Evolutionary conservation across 1,140 invertebrate genomes (phyloP), one percentile per base, ranked within the genome.

Genomic region (Trichonephila clavata): DNA sequence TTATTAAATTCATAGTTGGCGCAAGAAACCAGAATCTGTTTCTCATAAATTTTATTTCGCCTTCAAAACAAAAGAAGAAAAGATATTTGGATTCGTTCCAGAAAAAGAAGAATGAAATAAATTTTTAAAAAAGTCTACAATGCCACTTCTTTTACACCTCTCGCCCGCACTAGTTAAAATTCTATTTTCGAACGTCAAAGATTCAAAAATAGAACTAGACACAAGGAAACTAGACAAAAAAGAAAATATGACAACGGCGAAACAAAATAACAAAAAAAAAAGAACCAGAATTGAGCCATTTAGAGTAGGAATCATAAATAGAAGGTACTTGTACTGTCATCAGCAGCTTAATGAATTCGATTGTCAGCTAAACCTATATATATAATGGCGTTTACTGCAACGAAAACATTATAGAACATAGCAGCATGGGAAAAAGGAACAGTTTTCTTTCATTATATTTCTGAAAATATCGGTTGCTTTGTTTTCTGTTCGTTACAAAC

Each of bases 261-360:
- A 77, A 39, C 71, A 77, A 77, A 77, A 77, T 77, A 77, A 39
- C 32, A 39, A 39, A 39, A 1, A 18, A 77, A 77, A 39, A 77
- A 77, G 16, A 21, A 2, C 1, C 27, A 7, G 71, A 20, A 77
- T 77, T 77, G 71, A 39, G 71, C 27, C 18, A 32, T 39, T 77
- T 39, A 77, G 3, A 77, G 10, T 32, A 27, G 27, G 16, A 32
- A 32, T 77, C 71, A 77, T 77, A 77, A 77, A 77, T 77, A 77
- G 71, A 24, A 20, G 16, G 27, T 27, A 77, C 71, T 77, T 32
- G 32, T 39, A 77, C 71, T 39, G 71, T 16, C 71, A 77, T 77
- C 71, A 77, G 71, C 71, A 77, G 39, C 27, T 77, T 77, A 39
- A 77, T 77, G 71, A 77, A 77, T 77, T 77, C 71, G 6, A 32